Percentiles rank a stretch among this genome's conserved stretches.
phyloP scores from a whole-genome alignment of 2,797 vertebrate species.

The Limosa lapponica region DNA sequence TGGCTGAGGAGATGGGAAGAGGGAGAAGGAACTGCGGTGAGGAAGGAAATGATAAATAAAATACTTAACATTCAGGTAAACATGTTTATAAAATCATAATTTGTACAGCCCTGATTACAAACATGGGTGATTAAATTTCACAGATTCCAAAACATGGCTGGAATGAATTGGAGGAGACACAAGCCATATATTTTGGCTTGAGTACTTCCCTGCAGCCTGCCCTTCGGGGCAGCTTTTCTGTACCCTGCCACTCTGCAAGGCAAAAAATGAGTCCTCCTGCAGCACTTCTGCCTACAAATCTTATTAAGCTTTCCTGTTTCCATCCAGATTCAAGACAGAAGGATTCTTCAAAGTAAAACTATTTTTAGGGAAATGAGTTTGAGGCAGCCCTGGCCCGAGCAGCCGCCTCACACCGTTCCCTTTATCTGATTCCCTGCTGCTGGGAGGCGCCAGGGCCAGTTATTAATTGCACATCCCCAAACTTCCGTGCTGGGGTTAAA shows the following conservation, averaged over 20 bases:
- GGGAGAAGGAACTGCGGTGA: background rate
- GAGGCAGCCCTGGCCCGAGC: background rate
- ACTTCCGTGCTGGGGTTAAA: conserved; percentile 23
- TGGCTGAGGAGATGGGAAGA: background rate
- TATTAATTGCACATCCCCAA: conserved; percentile 12
- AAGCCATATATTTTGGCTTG: background rate
- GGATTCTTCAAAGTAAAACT: background rate
- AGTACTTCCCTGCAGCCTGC: background rate
- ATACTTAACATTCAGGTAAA: background rate
- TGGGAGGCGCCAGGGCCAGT: background rate
- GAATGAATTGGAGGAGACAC: background rate
- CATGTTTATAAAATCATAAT: background rate
- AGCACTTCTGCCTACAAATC: background rate
- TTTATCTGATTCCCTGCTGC: background rate
- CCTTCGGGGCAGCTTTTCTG: background rate
- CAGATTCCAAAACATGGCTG: background rate
- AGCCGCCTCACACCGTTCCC: background rate
- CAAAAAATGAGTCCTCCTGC: background rate
- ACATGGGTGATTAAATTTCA: background rate
- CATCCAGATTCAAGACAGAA: background rate
- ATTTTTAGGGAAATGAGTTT: background rate
- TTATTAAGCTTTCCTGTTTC: background rate
- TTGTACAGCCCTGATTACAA: background rate
- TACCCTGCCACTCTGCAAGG: background rate
- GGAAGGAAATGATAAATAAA: background rate